Conservation (phyloP, 2,797 vertebrate genomes). For the Varecia variegata region DNA sequence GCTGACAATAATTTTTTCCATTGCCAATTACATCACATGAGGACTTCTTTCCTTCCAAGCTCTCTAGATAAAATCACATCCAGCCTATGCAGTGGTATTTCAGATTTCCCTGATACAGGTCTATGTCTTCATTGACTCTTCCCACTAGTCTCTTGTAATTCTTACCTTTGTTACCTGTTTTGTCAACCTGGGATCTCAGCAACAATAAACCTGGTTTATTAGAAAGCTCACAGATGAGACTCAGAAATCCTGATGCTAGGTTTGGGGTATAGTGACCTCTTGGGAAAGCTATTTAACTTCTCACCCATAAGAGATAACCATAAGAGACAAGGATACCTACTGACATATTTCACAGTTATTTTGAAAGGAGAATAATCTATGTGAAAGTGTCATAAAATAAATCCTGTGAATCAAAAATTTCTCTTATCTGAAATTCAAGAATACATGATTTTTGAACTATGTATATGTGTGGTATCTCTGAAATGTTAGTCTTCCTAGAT, state of each 20-base stretch:
- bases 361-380: not conserved
- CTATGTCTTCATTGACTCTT: not conserved
- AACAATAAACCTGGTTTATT: not conserved
- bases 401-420: not conserved
- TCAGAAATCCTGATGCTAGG: not conserved
- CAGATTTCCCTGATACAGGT: not conserved
- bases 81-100: not conserved
- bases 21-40: not conserved
- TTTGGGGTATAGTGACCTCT: not conserved
- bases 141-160: not conserved
- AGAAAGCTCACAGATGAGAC: not conserved
- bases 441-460: not conserved
- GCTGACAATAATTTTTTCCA: not conserved
- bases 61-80: not conserved
- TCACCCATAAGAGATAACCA: not conserved
- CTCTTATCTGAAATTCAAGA: not conserved
- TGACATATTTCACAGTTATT: not conserved
- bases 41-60: not conserved
- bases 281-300: not conserved
- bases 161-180: not conserved
- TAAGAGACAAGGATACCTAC: not conserved
- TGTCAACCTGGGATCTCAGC: not conserved
- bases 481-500: not conserved
- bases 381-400: not conserved
- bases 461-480: not conserved